These are phyloP conservation scores for Bombus superbus DNA, from an alignment of 1,140 invertebrate species.

Conservation along the genomic window DNA sequence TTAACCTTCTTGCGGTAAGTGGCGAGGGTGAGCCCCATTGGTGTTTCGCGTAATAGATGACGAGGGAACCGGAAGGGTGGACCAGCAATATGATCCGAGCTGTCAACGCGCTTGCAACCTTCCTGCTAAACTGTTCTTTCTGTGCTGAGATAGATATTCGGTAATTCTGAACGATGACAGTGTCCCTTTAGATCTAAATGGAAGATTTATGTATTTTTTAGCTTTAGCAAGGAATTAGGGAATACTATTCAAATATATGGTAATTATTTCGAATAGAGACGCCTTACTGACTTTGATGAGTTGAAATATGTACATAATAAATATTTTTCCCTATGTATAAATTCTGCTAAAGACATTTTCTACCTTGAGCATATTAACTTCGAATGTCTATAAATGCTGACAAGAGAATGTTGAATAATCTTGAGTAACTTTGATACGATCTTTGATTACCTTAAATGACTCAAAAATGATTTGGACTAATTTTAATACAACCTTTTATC, in stretches of 20 bases:
- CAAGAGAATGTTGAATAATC: background rate
- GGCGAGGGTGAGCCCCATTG: slow-evolving; percentile 61
- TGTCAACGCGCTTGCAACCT: slow-evolving; percentile 56
- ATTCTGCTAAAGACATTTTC: too few species aligned
- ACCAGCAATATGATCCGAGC: slow-evolving; percentile 61
- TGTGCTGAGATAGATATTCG: background rate
- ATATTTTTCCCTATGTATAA: too few species aligned
- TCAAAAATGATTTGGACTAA: background rate
- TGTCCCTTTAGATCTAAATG: too few species aligned
- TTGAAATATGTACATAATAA: background rate
- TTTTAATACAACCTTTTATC: background rate
- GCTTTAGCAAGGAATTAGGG: background rate
- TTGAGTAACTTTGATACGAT: background rate
- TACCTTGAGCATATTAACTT: too few species aligned
- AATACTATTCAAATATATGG: background rate
- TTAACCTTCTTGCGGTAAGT: slow-evolving; percentile 68
- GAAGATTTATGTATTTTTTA: background rate
- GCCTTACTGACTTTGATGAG: background rate
- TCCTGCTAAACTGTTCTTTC: slow-evolving; percentile 36
- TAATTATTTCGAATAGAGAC: background rate
- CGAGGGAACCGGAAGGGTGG: slow-evolving; percentile 61
- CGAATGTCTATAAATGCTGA: background rate
- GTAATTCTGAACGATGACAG: slow-evolving; percentile 12
- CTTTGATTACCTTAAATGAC: background rate
- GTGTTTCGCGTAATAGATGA: slow-evolving; percentile 62